phyloP scores from a whole-genome alignment of 2,113 vertebrate species.

The Mola mola region DNA sequence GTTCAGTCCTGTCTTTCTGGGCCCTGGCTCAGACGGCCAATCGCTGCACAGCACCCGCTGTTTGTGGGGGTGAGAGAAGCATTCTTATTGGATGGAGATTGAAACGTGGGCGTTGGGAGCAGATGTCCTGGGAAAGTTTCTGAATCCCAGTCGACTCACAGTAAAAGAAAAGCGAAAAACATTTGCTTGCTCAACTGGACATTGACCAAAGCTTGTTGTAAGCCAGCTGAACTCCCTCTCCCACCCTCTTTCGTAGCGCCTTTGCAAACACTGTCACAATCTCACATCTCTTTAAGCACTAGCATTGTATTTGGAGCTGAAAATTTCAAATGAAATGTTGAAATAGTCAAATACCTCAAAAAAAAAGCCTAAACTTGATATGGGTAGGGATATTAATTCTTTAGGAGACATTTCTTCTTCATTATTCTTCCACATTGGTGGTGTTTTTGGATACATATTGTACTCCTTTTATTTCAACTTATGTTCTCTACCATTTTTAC shows the following conservation, averaged over 20 bases:
- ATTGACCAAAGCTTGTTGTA: slow-evolving; percentile 77
- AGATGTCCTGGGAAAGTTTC: slow-evolving; percentile 88
- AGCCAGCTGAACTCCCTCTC: slow-evolving; percentile 68
- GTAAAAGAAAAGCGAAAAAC: slow-evolving; percentile 82
- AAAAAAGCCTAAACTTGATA: neutral
- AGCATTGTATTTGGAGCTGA: slow-evolving; percentile 3
- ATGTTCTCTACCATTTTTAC: too few species aligned
- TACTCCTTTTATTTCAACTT: too few species aligned
- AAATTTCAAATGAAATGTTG: slow-evolving; percentile 28
- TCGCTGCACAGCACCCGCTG: slow-evolving; percentile 49
- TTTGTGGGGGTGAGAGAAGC: slow-evolving; percentile 58
- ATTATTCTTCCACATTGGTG: too few species aligned
- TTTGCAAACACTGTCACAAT: slow-evolving; percentile 38
- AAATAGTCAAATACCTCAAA: slow-evolving; percentile 8
- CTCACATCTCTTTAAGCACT: too few species aligned
- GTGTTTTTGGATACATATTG: too few species aligned
- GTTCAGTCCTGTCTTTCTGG: slow-evolving; percentile 81
- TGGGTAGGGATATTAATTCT: neutral
- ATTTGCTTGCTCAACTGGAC: slow-evolving; percentile 80
- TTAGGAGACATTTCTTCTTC: neutral
- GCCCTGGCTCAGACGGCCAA: slow-evolving; percentile 78
- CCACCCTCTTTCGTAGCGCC: slow-evolving; percentile 19
- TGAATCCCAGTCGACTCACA: slow-evolving; percentile 80
- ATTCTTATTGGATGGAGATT: slow-evolving; percentile 68
- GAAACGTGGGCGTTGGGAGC: slow-evolving; percentile 81